Evolutionary conservation across 2,888 invertebrate species (phyloP), one percentile per base, ranked within the genome.

Genomic region (Parasteatoda lunata): DNA sequence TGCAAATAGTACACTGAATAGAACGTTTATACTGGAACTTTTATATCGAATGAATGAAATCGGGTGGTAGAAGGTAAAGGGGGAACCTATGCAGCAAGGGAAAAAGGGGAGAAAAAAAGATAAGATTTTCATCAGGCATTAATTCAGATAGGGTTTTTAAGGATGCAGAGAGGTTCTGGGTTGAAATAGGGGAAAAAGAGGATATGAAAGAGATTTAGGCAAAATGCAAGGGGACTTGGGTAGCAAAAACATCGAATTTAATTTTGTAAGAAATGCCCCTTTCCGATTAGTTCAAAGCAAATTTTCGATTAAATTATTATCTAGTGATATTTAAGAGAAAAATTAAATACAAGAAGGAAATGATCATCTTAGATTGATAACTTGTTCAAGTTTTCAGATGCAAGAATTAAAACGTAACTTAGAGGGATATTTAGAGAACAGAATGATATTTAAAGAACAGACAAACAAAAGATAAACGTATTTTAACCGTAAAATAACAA

Each of bases 1-100:
- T 86, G 85, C 80, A 86, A 86, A 86, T 80, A 81, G 71, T 77
- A 86, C 77, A 72, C 45, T 80, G 80, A 86, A 86, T 80, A 70
- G 80, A 77, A 68, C 80, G 78, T 86, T 86, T 86, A 80, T 86
- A 86, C 80, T 77, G 80, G 85, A 80, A 86, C 85, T 81, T 86
- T 86, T 86, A 86, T 86, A 86, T 86, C 80, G 72, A 80, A 71
- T 86, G 85, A 86, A 80, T 68, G 65, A 73, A 30, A 30, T 2
- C 52, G 76, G 66, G 68, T 8, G 48, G 69, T 8, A 7, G 59
- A 59, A 30, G 30, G 13, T 30, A 49, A 49, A 51, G 47, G 59
- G n/a, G n/a, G 13, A 59, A n/a, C n/a, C 9, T 13, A 66, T 52
- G 68, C 68, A 49, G 59, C 51, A 66, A 77, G 69, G 30, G 59